Percentiles rank a stretch among this genome's conserved stretches.
phyloP scores from a whole-genome alignment of 2,113 vertebrate genomes.

The Arenaria interpres region DNA sequence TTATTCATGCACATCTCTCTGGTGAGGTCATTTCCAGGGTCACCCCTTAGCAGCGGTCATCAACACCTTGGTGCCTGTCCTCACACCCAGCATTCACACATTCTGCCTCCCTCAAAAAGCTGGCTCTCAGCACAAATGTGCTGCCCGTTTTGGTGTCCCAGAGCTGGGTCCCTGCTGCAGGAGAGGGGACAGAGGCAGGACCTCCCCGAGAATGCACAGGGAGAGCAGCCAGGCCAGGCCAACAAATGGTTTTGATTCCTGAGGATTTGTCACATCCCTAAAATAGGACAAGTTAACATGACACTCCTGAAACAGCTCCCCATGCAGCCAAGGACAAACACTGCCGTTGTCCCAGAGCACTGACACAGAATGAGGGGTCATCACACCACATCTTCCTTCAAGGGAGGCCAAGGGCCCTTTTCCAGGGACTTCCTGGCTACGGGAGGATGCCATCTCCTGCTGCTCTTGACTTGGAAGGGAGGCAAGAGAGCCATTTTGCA shows the following conservation, averaged over 20 bases:
- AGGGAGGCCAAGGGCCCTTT: neutral
- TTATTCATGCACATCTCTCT: neutral
- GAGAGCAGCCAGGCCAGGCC: neutral
- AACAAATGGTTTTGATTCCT: constrained; percentile 7
- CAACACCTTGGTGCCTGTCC: neutral
- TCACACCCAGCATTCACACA: neutral
- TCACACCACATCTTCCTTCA: neutral
- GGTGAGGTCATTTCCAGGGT: neutral
- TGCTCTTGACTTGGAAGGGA: neutral
- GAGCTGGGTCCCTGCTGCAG: neutral
- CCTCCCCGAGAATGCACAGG: neutral
- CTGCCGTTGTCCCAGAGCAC: neutral
- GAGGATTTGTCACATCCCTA: constrained; percentile 23
- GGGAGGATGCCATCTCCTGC: neutral
- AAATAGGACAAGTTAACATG: constrained; percentile 31
- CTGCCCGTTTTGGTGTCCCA: neutral
- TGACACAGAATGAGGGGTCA: neutral
- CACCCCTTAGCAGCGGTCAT: neutral
- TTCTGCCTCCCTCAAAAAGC: neutral
- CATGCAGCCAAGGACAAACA: neutral
- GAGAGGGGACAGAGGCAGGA: neutral
- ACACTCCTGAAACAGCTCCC: neutral
- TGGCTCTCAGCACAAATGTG: neutral
- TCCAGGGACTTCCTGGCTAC: neutral
- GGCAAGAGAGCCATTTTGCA: neutral